phyloP scores from a whole-genome alignment of 1,140 invertebrate species.

The Polypedilum pembai region DNA sequence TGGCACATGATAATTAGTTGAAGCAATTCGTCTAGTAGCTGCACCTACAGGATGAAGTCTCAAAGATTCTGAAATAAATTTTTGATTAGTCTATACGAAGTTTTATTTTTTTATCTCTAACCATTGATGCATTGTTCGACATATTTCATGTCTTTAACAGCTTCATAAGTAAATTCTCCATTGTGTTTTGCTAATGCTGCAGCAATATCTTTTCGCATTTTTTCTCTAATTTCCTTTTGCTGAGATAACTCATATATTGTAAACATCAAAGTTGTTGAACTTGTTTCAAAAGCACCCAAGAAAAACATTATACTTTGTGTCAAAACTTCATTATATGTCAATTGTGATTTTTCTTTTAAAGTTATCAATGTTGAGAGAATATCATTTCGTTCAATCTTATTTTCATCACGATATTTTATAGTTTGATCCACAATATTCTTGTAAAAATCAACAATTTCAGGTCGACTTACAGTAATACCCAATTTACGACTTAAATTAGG shows the following conservation, averaged over 20 bases:
- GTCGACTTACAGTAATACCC: slow-evolving; percentile 40
- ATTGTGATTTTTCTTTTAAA: slow-evolving; percentile 36
- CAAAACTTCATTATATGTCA: slow-evolving; percentile 36
- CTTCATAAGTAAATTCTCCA: slow-evolving; percentile 45
- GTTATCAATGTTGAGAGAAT: slow-evolving; percentile 54
- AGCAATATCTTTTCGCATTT: slow-evolving; percentile 48
- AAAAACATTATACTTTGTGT: slow-evolving; percentile 46
- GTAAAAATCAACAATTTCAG: slow-evolving; percentile 46
- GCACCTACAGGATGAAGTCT: neutral
- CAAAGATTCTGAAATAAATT: neutral
- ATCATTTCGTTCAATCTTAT: slow-evolving; percentile 47
- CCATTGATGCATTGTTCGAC: slow-evolving; percentile 43
- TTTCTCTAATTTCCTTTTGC: slow-evolving; percentile 47
- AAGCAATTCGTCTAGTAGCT: slow-evolving; percentile 33
- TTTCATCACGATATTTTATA: slow-evolving; percentile 46
- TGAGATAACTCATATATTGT: slow-evolving; percentile 45
- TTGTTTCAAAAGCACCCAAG: slow-evolving; percentile 51
- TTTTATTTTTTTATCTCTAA: slow-evolving; percentile 32
- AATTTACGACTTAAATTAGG: slow-evolving; percentile 31
- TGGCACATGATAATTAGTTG: slow-evolving; percentile 38
- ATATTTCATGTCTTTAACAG: slow-evolving; percentile 42
- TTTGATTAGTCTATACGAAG: no score
- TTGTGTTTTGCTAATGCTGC: slow-evolving; percentile 37
- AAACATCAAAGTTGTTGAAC: slow-evolving; percentile 46
- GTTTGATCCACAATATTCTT: slow-evolving; percentile 48